Evolutionary conservation across 1,140 invertebrate species (phyloP).

Genomic region (Colletes gigas): DNA sequence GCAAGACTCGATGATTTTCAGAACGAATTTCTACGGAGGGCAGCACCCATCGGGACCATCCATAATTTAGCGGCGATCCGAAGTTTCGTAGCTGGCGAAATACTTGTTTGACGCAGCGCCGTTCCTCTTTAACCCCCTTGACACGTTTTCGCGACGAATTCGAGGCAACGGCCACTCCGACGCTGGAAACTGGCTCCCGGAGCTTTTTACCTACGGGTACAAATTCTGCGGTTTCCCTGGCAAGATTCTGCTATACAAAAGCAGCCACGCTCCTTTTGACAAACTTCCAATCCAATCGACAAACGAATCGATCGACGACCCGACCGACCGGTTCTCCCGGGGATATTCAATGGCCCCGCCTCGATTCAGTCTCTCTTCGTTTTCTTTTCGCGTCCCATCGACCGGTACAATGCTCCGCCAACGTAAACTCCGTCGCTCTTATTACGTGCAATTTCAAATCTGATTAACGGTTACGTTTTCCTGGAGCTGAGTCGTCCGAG

Average conservation of each 20-base stretch:
- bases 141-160: slow-evolving; percentile 55
- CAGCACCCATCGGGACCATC: slow-evolving; percentile 45
- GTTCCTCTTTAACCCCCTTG: slow-evolving; percentile 65
- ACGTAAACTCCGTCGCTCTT: slow-evolving; percentile 5
- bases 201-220: slow-evolving; percentile 33
- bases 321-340: slow-evolving; percentile 7
- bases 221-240: slow-evolving; percentile 36
- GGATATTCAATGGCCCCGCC: slow-evolving; percentile 33
- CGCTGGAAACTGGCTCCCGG: background rate
- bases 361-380: slow-evolving; percentile 8
- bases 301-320: slow-evolving; percentile 38
- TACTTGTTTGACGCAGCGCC: slow-evolving; percentile 52
- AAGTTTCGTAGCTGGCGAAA: slow-evolving; percentile 47
- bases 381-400: slow-evolving; percentile 4
- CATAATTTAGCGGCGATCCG: slow-evolving; percentile 58
- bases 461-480: slow-evolving; percentile 11
- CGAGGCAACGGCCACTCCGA: slow-evolving; percentile 41
- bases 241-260: slow-evolving; percentile 44
- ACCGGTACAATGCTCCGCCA: slow-evolving; percentile 21
- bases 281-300: slow-evolving; percentile 53
- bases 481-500: no score
- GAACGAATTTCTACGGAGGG: slow-evolving; percentile 30
- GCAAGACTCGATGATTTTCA: slow-evolving; percentile 48
- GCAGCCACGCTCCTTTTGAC: slow-evolving; percentile 41
- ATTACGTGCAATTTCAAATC: slow-evolving; percentile 24